Base-by-base conservation (phyloP, 2,797 vertebrate species). In the Choloepus didactylus region DNA sequence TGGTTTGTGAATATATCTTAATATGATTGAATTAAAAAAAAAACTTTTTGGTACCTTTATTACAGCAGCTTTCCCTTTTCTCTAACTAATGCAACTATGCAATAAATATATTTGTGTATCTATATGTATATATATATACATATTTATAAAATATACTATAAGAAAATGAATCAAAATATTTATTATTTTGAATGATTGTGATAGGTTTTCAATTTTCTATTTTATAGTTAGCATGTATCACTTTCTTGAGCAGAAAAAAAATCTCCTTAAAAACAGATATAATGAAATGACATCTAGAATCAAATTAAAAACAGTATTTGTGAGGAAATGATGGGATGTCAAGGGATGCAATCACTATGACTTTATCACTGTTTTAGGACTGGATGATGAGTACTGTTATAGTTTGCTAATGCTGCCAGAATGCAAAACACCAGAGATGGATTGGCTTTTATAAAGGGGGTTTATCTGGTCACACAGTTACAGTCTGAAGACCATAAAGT, bases 171-270 rank as follows among this genome's bases (percentile, higher is more conserved):
- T 38, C 29, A 87, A 49, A 87, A 70, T 54, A 77, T 21, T 70
- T 70, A 82, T 83, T 67, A 76, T 11, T 76, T 27, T 67, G 83
- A 77, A 88, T 94, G 44, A 81, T 31, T 87, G 60, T 66, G 51
- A 88, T 1, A 41, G 6, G 15, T 73, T 95, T 79, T 46, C 29
- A 70, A 88, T 75, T 73, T 87, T 9, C 38, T 87, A 29, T 77
- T 77, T 93, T 80, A 60, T 60, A 79, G 46, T 35, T 66, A 59
- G 38, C 11, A 35, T 85, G 56, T 62, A 64, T 46, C 77, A 67
- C 62, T 84, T 54, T 87, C 54, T n/a, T 44, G 60, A 87, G 21
- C 27, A 75, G 19, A 35, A 75, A 80, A 73, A 64, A 60, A 59
- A 66, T 67, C 19, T 82, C 25, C 46, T 18, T 51, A 70, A 87